A percentile compares a stretch with the other conserved stretches of the same genome.
These are phyloP conservation scores for Panagrolaimus sp. DNA, from an alignment of 1,140 invertebrate species.

Conservation along the genomic window DNA sequence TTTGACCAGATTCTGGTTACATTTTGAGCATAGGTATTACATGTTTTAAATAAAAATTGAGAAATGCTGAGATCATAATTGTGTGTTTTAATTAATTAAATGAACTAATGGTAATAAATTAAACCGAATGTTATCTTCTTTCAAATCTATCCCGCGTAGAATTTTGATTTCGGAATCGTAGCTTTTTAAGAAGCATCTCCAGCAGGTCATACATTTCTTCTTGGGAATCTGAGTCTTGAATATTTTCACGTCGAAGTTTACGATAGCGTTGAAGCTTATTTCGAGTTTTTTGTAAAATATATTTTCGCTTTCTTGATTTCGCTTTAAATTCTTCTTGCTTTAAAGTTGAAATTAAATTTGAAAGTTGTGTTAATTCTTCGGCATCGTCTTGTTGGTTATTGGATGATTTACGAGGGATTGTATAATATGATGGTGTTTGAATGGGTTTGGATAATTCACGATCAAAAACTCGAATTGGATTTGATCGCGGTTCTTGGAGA, in stretches of 20 bases:
- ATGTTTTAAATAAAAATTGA: too few species aligned
- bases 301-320: not conserved
- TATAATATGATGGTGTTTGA: not conserved
- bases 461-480: not conserved
- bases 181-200: not conserved
- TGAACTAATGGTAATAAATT: too few species aligned
- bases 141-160: not conserved
- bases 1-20: conserved; percentile 12
- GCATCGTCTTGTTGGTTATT: not conserved
- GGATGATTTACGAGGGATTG: not conserved
- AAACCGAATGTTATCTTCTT: too few species aligned
- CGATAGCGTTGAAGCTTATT: not conserved
- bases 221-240: not conserved
- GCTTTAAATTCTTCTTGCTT: not conserved
- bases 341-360: not conserved
- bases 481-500: not conserved
- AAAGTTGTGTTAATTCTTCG: conserved; percentile 3
- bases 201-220: conserved; percentile 4
- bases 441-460: not conserved
- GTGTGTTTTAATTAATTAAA: too few species aligned
- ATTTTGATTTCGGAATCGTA: not conserved
- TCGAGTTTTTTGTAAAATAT: not conserved
- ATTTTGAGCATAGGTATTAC: too few species aligned
- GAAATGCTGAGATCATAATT: too few species aligned
- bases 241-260: not conserved